A percentile compares a stretch with the other conserved stretches of the same genome.
Evolutionary conservation across 2,888 invertebrate genomes (phyloP).

Genomic region (Agrypnus murinus): DNA sequence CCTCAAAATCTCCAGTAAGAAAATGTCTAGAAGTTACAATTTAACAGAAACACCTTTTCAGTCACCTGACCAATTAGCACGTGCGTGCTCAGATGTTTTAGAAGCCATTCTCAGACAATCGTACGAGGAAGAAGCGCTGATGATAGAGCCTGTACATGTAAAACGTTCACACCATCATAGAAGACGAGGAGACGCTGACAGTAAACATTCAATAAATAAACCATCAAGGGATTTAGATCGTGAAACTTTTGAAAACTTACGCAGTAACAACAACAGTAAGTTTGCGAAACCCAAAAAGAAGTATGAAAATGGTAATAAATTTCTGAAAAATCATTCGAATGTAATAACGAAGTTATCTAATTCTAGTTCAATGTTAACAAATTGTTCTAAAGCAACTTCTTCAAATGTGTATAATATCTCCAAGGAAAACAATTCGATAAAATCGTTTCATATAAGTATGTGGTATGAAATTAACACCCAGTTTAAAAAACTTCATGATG

Average conservation of each 20-base stretch:
- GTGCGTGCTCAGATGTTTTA: slow-evolving; percentile 63
- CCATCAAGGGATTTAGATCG: background rate
- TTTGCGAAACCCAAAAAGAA: background rate
- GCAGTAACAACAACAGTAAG: background rate
- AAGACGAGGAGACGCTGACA: background rate
- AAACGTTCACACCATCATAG: background rate
- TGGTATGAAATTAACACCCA: too few species aligned
- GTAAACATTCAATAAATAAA: background rate
- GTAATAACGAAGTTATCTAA: background rate
- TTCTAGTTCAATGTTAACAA: slow-evolving; percentile 1
- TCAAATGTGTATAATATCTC: too few species aligned
- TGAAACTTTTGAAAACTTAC: background rate
- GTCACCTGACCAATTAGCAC: slow-evolving; percentile 60
- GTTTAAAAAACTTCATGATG: too few species aligned
- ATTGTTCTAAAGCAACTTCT: background rate
- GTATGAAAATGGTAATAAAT: slow-evolving; percentile 5
- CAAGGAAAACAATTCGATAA: background rate
- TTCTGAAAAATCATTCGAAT: background rate
- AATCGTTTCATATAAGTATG: background rate
- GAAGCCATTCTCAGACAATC: slow-evolving; percentile 63
- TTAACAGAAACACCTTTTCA: slow-evolving; percentile 36
- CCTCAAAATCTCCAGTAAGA: too few species aligned
- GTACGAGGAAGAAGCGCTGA: slow-evolving; percentile 62
- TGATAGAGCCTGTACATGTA: background rate
- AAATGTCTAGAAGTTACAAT: slow-evolving; percentile 26